A percentile compares a stretch with the other conserved stretches of the same genome.
Evolutionary conservation across 1,140 invertebrate genomes (phyloP).

Genomic region (Helicoverpa zea): DNA sequence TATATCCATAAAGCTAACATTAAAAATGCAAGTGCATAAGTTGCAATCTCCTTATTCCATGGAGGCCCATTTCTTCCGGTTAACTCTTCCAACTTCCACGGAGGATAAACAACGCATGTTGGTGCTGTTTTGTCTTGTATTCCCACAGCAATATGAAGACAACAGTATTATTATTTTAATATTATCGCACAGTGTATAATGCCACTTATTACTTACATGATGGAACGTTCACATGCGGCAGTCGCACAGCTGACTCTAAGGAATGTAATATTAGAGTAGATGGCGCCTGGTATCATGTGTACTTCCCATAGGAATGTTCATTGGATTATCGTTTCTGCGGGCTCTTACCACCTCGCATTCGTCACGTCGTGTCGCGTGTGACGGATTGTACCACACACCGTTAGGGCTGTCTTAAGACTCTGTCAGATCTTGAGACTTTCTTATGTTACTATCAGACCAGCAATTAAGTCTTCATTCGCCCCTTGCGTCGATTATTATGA

Average conservation of each 20-base stretch:
- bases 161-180: constrained; percentile 26
- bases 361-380: constrained; percentile 41
- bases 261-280: constrained; percentile 48
- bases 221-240: constrained; percentile 24
- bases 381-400: constrained; percentile 16
- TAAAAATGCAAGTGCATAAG: constrained; percentile 18
- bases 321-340: constrained; percentile 43
- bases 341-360: constrained; percentile 35
- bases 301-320: constrained; percentile 47
- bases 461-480: too few relatives aligned
- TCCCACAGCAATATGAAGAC: neutral
- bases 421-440: neutral
- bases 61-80: neutral
- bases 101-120: constrained; percentile 12
- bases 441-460: neutral
- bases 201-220: constrained; percentile 19
- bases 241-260: constrained; percentile 6
- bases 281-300: constrained; percentile 29
- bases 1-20: constrained; percentile 13
- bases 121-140: neutral
- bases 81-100: constrained; percentile 1
- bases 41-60: constrained; percentile 7
- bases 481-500: too few relatives aligned
- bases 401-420: constrained; percentile 20
- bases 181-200: constrained; percentile 12